Percentiles rank a stretch among this genome's conserved stretches.
These are phyloP conservation scores for Sturnus vulgaris DNA, from an alignment of 2,113 vertebrate species.

Conservation along the genomic window DNA sequence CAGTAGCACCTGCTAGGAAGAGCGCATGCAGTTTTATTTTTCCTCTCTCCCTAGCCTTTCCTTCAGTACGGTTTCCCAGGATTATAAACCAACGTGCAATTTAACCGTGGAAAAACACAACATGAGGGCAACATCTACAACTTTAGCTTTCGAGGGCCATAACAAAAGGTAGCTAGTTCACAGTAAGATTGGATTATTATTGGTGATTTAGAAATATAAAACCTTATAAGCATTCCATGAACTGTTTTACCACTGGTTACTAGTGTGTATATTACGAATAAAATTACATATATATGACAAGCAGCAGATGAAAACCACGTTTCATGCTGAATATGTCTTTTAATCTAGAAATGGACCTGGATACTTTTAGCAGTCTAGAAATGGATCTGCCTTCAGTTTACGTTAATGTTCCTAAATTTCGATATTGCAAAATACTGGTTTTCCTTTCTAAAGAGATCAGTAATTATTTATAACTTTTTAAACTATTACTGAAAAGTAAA, in stretches of 20 bases:
- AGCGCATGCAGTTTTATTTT: neutral
- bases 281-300: rapidly evolving
- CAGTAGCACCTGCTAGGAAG: neutral
- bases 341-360: neutral
- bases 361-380: neutral
- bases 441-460: neutral
- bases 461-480: neutral
- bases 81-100: neutral
- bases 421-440: neutral
- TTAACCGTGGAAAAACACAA: neutral
- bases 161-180: neutral
- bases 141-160: neutral
- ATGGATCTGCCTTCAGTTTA: neutral
- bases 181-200: neutral
- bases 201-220: neutral
- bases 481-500: neutral
- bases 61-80: neutral
- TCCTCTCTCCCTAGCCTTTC: neutral
- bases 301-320: neutral
- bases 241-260: neutral
- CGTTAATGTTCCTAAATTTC: rapidly evolving
- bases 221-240: neutral
- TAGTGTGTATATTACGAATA: rapidly evolving
- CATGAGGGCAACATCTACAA: neutral
- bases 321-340: neutral